These are phyloP conservation scores for Garra rufa DNA, from an alignment of 2,113 vertebrate genomes.

Conservation along the genomic window DNA sequence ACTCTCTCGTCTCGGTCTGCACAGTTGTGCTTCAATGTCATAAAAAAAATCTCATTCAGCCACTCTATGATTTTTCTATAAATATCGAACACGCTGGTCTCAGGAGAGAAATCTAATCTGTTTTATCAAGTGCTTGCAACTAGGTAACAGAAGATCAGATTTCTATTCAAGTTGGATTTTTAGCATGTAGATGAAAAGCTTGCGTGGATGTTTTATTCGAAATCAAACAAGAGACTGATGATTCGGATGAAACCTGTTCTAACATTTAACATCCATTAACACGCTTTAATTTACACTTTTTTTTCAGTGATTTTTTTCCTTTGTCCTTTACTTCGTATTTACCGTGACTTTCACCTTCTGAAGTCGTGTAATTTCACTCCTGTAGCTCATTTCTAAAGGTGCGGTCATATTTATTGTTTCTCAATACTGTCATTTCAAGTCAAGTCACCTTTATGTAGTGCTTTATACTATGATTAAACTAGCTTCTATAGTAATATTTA, in stretches of 20 bases:
- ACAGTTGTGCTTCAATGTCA: background rate
- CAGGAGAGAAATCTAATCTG: background rate
- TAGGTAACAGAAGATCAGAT: background rate
- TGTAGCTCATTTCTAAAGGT: background rate
- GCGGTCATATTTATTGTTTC: background rate
- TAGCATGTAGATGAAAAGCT: background rate
- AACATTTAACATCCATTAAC: background rate
- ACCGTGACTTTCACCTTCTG: background rate
- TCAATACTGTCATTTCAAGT: background rate
- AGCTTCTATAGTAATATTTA: background rate
- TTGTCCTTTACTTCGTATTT: conserved; percentile 4
- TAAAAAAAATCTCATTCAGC: conserved; percentile 6
- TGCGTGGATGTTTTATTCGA: no score
- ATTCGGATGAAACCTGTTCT: background rate
- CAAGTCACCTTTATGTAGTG: background rate
- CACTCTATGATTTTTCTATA: conserved; percentile 5
- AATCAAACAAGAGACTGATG: background rate
- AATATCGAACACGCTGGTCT: background rate
- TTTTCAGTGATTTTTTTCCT: background rate
- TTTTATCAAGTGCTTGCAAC: background rate
- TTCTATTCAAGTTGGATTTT: background rate
- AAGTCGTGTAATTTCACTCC: background rate
- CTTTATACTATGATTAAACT: background rate
- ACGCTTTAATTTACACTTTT: background rate
- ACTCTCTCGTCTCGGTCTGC: conserved; percentile 21